Conservation (phyloP, 2,113 vertebrate genomes). For the Oophaga pumilio region DNA sequence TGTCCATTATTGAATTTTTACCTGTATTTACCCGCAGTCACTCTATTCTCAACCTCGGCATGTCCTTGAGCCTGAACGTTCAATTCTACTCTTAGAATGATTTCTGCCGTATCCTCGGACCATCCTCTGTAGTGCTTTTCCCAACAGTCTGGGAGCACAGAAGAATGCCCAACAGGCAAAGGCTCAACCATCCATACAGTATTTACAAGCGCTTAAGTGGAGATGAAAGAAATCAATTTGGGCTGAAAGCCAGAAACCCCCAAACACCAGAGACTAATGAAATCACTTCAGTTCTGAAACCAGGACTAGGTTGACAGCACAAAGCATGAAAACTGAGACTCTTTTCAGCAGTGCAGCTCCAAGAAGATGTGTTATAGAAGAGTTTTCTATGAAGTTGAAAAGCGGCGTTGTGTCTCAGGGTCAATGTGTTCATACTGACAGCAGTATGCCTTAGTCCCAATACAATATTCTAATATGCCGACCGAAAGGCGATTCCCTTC, state of each 20-base stretch:
- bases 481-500: no score
- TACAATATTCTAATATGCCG: no score
- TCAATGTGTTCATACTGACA: no score
- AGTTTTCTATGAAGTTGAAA: background rate
- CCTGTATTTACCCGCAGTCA: background rate
- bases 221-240: constrained; percentile 24
- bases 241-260: background rate
- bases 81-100: constrained; percentile 1
- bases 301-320: background rate
- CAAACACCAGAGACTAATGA: constrained; percentile 16
- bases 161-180: constrained; percentile 19
- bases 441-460: no score
- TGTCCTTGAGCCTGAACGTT: constrained; percentile 10
- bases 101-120: background rate
- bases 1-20: background rate
- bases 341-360: background rate
- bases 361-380: background rate
- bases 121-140: constrained; percentile 1
- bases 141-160: background rate
- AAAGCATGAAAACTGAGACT: background rate
- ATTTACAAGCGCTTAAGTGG: constrained; percentile 20
- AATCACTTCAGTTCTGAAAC: background rate
- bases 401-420: no score
- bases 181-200: constrained; percentile 14
- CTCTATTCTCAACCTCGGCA: background rate